These are phyloP conservation scores for Rhynchomys soricoides DNA, from an alignment of 2,113 vertebrate genomes.

Conservation along the genomic window DNA sequence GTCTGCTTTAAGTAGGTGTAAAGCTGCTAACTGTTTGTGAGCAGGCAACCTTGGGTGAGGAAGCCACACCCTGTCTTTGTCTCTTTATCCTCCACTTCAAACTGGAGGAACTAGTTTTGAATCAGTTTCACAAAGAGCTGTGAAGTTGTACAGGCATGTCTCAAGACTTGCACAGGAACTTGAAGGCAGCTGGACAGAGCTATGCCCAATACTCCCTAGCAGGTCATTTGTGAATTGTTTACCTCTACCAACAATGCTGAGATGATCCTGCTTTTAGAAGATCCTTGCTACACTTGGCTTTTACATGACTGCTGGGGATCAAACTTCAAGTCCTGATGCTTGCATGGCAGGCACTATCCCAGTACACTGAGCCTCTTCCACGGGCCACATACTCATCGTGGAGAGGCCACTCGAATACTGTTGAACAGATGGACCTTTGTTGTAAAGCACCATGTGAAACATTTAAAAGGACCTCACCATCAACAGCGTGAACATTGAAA, in stretches of 20 bases:
- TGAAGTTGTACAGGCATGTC: neutral
- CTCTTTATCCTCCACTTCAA: neutral
- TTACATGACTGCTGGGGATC: neutral
- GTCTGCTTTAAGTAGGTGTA: neutral
- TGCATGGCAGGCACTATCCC: neutral
- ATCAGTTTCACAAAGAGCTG: neutral
- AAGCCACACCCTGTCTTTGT: neutral
- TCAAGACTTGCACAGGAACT: neutral
- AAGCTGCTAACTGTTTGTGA: neutral
- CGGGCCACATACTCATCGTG: neutral
- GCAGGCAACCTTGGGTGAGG: neutral
- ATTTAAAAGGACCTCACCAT: neutral
- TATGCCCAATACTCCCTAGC: neutral
- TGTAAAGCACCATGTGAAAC: neutral
- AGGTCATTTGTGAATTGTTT: neutral
- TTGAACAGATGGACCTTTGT: neutral
- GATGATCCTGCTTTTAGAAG: neutral
- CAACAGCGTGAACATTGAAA: neutral
- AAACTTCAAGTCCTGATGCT: neutral
- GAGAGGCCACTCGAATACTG: neutral
- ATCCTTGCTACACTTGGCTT: neutral
- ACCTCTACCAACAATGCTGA: neutral
- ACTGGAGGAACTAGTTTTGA: constrained; percentile 12
- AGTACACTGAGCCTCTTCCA: neutral
- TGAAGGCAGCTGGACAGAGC: neutral